phyloP scores from a whole-genome alignment of 1,140 invertebrate species.

The Drosophila baimaii region DNA sequence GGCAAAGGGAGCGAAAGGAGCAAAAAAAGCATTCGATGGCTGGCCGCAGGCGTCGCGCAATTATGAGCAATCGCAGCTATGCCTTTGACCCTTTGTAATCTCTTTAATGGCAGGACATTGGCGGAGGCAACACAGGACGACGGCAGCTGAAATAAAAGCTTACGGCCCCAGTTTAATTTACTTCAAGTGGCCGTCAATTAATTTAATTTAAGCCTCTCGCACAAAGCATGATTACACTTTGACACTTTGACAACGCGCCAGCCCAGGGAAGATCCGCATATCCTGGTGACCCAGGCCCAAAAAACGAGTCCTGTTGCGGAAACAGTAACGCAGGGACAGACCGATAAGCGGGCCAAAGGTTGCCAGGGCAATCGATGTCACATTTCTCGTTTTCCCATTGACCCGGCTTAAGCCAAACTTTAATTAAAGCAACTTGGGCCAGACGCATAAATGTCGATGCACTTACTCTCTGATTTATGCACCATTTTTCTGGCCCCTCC shows the following conservation, averaged over 20 bases:
- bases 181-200: slow-evolving; percentile 80
- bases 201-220: slow-evolving; percentile 77
- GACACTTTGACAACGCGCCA: slow-evolving; percentile 73
- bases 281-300: slow-evolving; percentile 12
- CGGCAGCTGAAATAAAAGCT: slow-evolving; percentile 38
- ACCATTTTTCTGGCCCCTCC: slow-evolving; percentile 22
- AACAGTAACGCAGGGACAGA: not conserved
- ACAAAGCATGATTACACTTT: slow-evolving; percentile 72
- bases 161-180: slow-evolving; percentile 72
- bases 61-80: slow-evolving; percentile 77
- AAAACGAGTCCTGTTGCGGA: slow-evolving; percentile 1
- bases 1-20: slow-evolving; percentile 13
- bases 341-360: slow-evolving; percentile 30
- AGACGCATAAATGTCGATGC: slow-evolving; percentile 32
- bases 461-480: slow-evolving; percentile 46
- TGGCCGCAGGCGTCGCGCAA: slow-evolving; percentile 66
- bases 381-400: not conserved
- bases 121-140: slow-evolving; percentile 46
- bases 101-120: slow-evolving; percentile 55
- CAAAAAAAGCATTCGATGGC: slow-evolving; percentile 26
- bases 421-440: slow-evolving; percentile 37
- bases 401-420: slow-evolving; percentile 19
- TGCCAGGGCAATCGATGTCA: slow-evolving; percentile 34
- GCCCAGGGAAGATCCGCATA: not conserved
- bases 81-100: slow-evolving; percentile 81